These are phyloP conservation scores for Pygoscelis antarcticus DNA, from an alignment of 2,113 vertebrate genomes.

Conservation along the genomic window DNA sequence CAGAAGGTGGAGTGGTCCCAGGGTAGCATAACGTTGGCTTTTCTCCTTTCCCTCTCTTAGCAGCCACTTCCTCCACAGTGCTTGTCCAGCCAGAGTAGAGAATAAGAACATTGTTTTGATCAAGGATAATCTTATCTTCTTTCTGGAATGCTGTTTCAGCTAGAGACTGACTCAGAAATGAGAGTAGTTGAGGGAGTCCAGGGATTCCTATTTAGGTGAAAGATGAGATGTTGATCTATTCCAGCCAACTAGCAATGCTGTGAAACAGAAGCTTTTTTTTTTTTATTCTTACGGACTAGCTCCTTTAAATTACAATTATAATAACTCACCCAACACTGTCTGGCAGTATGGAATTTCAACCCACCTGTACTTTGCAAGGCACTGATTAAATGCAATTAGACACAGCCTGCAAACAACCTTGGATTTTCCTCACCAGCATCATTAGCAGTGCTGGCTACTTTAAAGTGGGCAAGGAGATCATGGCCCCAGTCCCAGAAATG, in stretches of 20 bases:
- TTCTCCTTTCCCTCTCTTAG: conserved; percentile 28
- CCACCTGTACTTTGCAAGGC: background rate
- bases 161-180: conserved; percentile 8
- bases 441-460: background rate
- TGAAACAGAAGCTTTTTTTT: background rate
- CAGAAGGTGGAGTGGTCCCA: conserved; percentile 30
- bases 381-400: background rate
- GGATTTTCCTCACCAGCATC: background rate
- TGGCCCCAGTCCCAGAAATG: background rate
- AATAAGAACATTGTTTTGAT: conserved; percentile 50
- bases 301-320: background rate
- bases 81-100: conserved; percentile 13
- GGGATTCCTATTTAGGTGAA: conserved; percentile 49
- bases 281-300: background rate
- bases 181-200: conserved; percentile 23
- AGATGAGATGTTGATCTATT: conserved; percentile 24
- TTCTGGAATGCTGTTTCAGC: conserved; percentile 56
- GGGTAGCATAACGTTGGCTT: background rate
- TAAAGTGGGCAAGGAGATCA: background rate
- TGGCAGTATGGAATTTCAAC: background rate
- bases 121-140: conserved; percentile 53
- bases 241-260: conserved; percentile 12
- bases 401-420: background rate
- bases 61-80: conserved; percentile 26
- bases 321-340: background rate